Conservation (phyloP, 2,113 vertebrate species). For the Ptilonorhynchus violaceus region DNA sequence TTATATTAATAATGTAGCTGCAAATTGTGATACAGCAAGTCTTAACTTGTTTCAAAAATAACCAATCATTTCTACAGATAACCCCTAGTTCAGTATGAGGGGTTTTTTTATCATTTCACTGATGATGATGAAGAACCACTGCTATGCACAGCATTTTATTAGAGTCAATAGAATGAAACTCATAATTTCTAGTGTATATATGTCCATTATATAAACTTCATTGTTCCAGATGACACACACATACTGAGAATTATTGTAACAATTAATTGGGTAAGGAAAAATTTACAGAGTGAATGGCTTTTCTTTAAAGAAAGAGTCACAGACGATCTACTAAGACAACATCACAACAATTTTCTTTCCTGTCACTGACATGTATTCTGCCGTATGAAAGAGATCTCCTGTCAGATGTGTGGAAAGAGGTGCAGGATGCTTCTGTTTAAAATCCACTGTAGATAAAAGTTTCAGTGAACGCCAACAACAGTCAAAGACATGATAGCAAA, state of each 20-base stretch:
- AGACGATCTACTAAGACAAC: fast-evolving
- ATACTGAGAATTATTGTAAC: not conserved
- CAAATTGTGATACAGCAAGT: not conserved
- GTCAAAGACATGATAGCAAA: not conserved
- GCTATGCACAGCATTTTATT: not conserved
- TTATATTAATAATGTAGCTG: not conserved
- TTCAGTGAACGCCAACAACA: not conserved
- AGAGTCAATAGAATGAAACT: not conserved
- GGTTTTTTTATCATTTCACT: not conserved
- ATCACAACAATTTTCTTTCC: not conserved
- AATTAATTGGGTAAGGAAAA: not conserved
- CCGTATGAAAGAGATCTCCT: not conserved
- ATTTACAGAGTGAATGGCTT: not conserved
- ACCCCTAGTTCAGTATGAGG: not conserved
- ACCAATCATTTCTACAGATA: not conserved
- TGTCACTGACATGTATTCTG: not conserved
- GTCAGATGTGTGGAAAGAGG: not conserved
- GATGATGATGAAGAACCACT: not conserved
- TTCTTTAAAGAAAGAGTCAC: not conserved
- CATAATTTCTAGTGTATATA: not conserved
- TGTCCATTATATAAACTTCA: not conserved
- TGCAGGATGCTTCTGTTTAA: not conserved
- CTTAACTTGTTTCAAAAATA: not conserved
- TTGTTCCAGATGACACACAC: not conserved
- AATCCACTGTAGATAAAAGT: not conserved